A percentile compares a stretch with the other conserved stretches of the same genome.
Conservation (phyloP, 2,888 invertebrate genomes). For the Spicauda simplicius region DNA sequence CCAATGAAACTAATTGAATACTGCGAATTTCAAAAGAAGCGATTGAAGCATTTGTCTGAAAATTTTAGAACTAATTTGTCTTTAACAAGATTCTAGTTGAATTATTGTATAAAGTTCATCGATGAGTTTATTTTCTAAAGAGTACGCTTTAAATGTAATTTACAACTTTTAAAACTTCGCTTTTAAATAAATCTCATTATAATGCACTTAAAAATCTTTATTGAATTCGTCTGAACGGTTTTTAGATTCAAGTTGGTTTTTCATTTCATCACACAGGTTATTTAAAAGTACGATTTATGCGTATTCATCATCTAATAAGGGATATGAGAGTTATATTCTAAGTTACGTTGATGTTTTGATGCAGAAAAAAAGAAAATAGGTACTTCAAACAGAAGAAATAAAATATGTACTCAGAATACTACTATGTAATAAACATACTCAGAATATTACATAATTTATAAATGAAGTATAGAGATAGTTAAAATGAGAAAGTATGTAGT, state of each 20-base stretch:
- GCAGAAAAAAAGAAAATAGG: no score
- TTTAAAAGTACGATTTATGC: no score
- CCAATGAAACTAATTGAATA: not conserved
- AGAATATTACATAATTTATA: no score
- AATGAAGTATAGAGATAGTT: no score
- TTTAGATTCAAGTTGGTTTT: not conserved
- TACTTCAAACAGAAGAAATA: no score
- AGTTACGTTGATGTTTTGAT: no score
- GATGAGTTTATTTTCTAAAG: slow-evolving; percentile 18
- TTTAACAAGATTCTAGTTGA: slow-evolving; percentile 18
- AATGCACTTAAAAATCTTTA: slow-evolving; percentile 1
- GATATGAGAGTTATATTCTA: no score
- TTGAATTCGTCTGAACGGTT: slow-evolving; percentile 11
- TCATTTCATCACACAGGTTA: no score
- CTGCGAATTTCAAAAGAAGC: not conserved
- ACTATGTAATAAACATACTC: no score
- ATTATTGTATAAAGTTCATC: slow-evolving; percentile 24
- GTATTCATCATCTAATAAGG: no score
- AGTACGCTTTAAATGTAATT: slow-evolving; percentile 9
- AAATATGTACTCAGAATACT: no score
- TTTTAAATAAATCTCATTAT: slow-evolving; percentile 14
- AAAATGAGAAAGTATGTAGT: no score
- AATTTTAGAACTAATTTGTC: slow-evolving; percentile 21
- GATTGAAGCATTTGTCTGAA: slow-evolving; percentile 18
- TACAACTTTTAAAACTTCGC: slow-evolving; percentile 10